phyloP scores from a whole-genome alignment of 2,797 vertebrate genomes.

The Ceryle rudis region DNA sequence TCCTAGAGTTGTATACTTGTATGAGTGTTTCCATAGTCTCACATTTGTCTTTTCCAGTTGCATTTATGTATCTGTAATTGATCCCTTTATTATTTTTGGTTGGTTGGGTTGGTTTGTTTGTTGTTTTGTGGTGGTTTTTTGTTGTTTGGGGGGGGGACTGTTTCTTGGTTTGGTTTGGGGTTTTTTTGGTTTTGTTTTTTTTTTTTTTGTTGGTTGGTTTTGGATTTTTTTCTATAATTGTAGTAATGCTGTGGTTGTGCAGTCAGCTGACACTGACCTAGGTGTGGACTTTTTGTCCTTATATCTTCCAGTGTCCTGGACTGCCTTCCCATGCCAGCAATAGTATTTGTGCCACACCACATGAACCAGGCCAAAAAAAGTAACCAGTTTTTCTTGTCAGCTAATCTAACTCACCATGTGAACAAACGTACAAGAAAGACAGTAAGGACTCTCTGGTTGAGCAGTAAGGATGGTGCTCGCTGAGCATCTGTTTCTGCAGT shows the following conservation, averaged over 20 bases:
- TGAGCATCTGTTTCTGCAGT: background rate
- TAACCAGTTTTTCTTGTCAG: background rate
- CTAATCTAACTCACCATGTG: background rate
- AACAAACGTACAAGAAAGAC: background rate
- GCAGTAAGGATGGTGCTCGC: background rate
- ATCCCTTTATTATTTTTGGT: background rate
- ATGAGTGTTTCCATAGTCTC: background rate
- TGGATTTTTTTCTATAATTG: accelerated
- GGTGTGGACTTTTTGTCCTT: background rate
- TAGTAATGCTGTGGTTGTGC: background rate
- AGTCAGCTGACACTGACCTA: background rate
- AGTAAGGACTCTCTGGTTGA: background rate
- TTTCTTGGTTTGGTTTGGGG: no score
- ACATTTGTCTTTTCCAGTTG: background rate
- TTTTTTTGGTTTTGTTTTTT: no score
- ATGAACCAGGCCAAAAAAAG: background rate
- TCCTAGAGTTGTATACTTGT: background rate
- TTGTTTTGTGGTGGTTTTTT: no score
- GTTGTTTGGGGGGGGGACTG: no score
- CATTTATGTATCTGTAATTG: background rate
- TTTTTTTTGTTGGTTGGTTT: background rate
- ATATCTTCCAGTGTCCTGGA: background rate
- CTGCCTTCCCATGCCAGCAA: background rate
- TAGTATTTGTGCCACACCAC: background rate
- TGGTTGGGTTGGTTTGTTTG: no score